phyloP scores from a whole-genome alignment of 2,797 vertebrate genomes.

The Pagetopsis macropterus region DNA sequence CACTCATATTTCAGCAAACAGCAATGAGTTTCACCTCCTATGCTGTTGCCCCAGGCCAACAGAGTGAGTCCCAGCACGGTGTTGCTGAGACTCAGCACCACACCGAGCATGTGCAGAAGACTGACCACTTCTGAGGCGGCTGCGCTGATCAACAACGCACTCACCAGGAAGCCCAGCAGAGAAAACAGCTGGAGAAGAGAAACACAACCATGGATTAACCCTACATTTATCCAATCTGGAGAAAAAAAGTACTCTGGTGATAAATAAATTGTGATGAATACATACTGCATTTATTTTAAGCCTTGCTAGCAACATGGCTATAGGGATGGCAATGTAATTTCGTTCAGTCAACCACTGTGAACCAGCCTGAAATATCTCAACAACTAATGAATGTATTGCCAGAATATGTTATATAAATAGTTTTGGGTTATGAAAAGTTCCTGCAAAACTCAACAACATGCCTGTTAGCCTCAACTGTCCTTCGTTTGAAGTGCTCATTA shows the following conservation, averaged over 20 bases:
- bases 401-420: not conserved
- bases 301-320: too few species aligned
- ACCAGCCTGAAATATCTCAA: not conserved
- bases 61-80: conserved; percentile 95
- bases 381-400: not conserved
- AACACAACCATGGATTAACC: not conserved
- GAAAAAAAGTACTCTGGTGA: not conserved
- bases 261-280: not conserved
- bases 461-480: not conserved
- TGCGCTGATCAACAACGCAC: conserved; percentile 91
- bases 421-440: not conserved
- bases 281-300: too few species aligned
- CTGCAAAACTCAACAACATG: not conserved
- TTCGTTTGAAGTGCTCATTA: not conserved
- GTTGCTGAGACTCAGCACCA: conserved; percentile 93
- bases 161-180: conserved; percentile 93
- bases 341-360: not conserved
- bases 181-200: conserved; percentile 86
- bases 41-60: conserved; percentile 98
- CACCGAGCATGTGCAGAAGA: conserved; percentile 89
- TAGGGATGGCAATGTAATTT: too few species aligned
- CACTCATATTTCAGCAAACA: not conserved
- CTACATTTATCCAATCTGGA: not conserved
- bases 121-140: conserved; percentile 93
- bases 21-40: conserved; percentile 84